A percentile compares a stretch with the other conserved stretches of the same genome.
These are phyloP conservation scores for Dasysyrphus albostriatus DNA, from an alignment of 2,888 invertebrate species.

Conservation along the genomic window DNA sequence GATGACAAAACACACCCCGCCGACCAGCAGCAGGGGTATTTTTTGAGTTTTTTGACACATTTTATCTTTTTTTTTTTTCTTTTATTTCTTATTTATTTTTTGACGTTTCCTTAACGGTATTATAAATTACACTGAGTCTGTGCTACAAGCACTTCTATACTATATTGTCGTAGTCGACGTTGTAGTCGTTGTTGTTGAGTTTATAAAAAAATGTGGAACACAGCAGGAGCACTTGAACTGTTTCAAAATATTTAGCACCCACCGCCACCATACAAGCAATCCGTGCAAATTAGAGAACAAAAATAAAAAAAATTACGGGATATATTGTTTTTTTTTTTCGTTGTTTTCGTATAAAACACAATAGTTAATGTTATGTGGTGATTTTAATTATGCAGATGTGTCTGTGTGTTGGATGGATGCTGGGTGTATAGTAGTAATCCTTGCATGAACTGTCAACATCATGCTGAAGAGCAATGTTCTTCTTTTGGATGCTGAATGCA, in stretches of 20 bases:
- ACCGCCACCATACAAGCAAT: constrained; percentile 22
- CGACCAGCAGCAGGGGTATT: constrained; percentile 82
- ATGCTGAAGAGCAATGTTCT: constrained; percentile 37
- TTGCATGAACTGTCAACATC: constrained; percentile 58
- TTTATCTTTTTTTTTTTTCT: constrained; percentile 33
- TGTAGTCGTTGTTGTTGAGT: constrained; percentile 8
- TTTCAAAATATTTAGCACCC: constrained; percentile 48
- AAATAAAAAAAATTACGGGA: constrained; percentile 14
- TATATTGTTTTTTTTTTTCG: background rate
- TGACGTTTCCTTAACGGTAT: constrained; percentile 37
- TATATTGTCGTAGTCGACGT: constrained; percentile 9
- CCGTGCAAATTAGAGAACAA: constrained; percentile 54
- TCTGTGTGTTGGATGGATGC: constrained; percentile 25
- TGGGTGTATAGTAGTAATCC: constrained; percentile 33
- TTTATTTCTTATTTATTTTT: background rate
- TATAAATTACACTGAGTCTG: constrained; percentile 56
- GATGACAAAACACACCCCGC: constrained; percentile 84
- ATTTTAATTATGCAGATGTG: constrained; percentile 43
- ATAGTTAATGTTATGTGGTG: constrained; percentile 60
- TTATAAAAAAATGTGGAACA: constrained; percentile 50
- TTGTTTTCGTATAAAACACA: constrained; percentile 34
- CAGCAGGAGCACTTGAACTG: constrained; percentile 72
- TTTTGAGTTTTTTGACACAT: constrained; percentile 83
- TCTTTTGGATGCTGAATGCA: constrained; percentile 64
- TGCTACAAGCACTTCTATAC: constrained; percentile 46